A percentile compares a stretch with the other conserved stretches of the same genome.
These are phyloP conservation scores for Dunckerocampus dactyliophorus DNA, from an alignment of 2,113 vertebrate genomes.

Conservation along the genomic window DNA sequence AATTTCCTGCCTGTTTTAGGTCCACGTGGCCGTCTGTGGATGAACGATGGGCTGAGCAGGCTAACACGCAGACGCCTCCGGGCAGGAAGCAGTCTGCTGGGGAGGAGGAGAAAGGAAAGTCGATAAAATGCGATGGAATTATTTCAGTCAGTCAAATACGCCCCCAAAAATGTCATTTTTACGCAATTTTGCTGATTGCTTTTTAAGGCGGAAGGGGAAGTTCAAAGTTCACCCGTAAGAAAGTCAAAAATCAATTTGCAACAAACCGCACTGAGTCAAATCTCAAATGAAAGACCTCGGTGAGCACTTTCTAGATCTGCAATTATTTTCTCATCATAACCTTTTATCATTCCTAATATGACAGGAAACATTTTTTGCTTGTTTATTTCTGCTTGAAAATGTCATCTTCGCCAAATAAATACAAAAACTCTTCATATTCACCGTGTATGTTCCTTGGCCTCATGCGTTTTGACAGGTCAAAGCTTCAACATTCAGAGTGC, in stretches of 20 bases:
- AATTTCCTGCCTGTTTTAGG: neutral
- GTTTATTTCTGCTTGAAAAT: too few relatives aligned
- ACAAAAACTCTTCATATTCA: too few relatives aligned
- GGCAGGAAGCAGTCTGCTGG: neutral
- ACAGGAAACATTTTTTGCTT: too few relatives aligned
- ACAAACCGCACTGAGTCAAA: neutral
- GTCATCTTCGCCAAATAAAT: too few relatives aligned
- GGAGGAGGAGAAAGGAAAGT: neutral
- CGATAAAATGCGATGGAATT: too few relatives aligned
- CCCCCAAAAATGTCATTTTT: too few relatives aligned
- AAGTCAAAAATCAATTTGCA: neutral
- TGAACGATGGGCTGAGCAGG: neutral
- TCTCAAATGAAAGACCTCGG: neutral
- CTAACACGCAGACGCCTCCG: slow-evolving; percentile 2
- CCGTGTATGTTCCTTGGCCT: too few relatives aligned
- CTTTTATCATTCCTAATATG: too few relatives aligned
- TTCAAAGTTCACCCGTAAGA: neutral
- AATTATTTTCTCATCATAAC: neutral
- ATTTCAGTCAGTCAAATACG: too few relatives aligned
- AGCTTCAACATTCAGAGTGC: too few relatives aligned
- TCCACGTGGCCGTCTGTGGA: neutral
- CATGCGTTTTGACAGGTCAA: too few relatives aligned
- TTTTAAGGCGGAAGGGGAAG: neutral
- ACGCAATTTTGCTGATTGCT: neutral
- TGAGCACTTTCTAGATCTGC: neutral